Conservation (phyloP, 2,888 invertebrate genomes). For the Rhagophthalmus giganteus region DNA sequence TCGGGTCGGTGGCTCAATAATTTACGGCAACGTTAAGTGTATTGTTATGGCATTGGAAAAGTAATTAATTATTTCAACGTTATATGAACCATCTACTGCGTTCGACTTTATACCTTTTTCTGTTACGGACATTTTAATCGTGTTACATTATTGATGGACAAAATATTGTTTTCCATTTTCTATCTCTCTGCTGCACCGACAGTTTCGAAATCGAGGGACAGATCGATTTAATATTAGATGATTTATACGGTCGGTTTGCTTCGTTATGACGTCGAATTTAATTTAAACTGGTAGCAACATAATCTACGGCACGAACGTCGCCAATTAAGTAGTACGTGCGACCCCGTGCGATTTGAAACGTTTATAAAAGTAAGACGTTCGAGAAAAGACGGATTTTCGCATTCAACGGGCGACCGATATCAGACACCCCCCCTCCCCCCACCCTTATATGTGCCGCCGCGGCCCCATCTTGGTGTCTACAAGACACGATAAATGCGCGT, state of each 20-base stretch:
- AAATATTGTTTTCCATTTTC: background rate
- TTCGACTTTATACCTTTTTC: conserved; percentile 8
- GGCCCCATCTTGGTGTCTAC: no score
- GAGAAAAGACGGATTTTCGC: no score
- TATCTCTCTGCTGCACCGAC: background rate
- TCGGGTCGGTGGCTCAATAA: conserved; percentile 5
- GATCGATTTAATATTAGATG: background rate
- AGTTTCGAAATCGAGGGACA: background rate
- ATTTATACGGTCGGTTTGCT: background rate
- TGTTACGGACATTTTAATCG: conserved; percentile 6
- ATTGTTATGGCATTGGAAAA: conserved; percentile 10
- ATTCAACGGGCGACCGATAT: no score
- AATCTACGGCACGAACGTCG: no score
- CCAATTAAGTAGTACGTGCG: no score
- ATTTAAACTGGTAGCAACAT: no score
- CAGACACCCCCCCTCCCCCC: no score
- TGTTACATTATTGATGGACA: conserved; percentile 1
- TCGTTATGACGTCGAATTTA: no score
- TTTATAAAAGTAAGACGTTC: no score
- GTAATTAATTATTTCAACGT: conserved; percentile 16
- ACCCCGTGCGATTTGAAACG: no score
- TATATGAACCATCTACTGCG: conserved; percentile 1
- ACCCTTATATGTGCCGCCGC: no score
- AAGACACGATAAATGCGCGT: no score
- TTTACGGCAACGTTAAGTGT: conserved; percentile 9